Conservation (phyloP, 2,113 vertebrate species). For the Pseudopodoces humilis region DNA sequence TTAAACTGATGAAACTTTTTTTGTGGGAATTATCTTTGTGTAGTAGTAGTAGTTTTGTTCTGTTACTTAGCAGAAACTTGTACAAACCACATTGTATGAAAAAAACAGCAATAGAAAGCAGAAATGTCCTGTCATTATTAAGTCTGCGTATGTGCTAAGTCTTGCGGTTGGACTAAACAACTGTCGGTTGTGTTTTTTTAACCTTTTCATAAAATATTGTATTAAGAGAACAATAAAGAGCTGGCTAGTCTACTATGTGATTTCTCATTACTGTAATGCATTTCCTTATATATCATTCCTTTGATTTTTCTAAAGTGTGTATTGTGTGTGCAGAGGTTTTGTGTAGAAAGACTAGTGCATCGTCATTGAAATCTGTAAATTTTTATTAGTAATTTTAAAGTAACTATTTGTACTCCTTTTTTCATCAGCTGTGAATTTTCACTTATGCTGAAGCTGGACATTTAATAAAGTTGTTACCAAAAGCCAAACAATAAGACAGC, state of each 20-base stretch:
- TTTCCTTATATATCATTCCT: not conserved
- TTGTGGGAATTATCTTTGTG: constrained; percentile 20
- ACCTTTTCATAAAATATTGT: not conserved
- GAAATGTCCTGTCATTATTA: not conserved
- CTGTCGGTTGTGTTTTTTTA: not conserved
- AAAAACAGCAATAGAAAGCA: not conserved
- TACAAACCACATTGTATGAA: not conserved
- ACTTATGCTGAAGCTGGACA: not conserved
- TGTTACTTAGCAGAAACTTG: constrained; percentile 16
- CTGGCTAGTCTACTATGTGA: not conserved
- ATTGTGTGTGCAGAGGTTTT: not conserved
- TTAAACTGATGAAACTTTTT: constrained; percentile 26
- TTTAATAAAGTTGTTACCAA: not conserved
- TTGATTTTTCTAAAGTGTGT: not conserved
- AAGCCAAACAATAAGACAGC: not conserved
- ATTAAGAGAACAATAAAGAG: constrained; percentile 38
- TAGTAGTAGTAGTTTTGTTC: not conserved
- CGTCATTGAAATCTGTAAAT: not conserved
- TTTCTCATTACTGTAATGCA: not conserved
- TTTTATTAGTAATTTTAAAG: not conserved
- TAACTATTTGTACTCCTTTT: not conserved
- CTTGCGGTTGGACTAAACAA: not conserved
- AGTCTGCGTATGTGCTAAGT: not conserved
- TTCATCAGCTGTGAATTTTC: not conserved
- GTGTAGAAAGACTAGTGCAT: not conserved